phyloP scores from a whole-genome alignment of 1,140 invertebrate genomes.

The Anoplophora glabripennis region DNA sequence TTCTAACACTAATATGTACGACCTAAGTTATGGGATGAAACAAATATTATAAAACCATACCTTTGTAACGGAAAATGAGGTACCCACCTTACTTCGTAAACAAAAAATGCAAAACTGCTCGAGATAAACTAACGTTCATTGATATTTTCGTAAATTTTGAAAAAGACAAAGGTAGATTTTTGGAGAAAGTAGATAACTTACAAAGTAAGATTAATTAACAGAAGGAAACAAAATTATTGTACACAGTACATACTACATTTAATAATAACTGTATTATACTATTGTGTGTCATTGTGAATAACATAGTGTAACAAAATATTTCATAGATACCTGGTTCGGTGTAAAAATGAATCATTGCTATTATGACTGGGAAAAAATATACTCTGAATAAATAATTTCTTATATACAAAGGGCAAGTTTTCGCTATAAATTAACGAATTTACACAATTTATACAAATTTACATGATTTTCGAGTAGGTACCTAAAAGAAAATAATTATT shows the following conservation, averaged over 20 bases:
- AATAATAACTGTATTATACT: conserved; percentile 37
- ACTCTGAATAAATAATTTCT: conserved; percentile 18
- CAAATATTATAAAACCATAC: conserved; percentile 26
- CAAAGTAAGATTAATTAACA: conserved; percentile 32
- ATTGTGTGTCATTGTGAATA: conserved; percentile 29
- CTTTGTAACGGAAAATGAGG: conserved; percentile 28
- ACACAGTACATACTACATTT: conserved; percentile 41
- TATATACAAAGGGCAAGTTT: conserved; percentile 38
- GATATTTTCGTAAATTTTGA: neutral
- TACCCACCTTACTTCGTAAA: conserved; percentile 32
- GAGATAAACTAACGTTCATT: neutral
- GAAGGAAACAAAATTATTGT: conserved; percentile 34
- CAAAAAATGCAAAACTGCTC: neutral
- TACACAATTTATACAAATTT: conserved; percentile 37
- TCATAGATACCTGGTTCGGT: conserved; percentile 5
- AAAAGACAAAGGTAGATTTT: neutral
- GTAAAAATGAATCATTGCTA: conserved; percentile 20
- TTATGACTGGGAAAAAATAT: conserved; percentile 13
- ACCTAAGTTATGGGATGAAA: conserved; percentile 28
- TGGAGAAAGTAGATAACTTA: conserved; percentile 24
- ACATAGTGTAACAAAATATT: conserved; percentile 4
- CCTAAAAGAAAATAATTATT: conserved; percentile 31
- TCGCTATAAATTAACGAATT: conserved; percentile 19
- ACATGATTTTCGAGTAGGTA: conserved; percentile 33
- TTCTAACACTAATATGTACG: conserved; percentile 27